These are phyloP conservation scores for Girardinichthys multiradiatus DNA, from an alignment of 2,113 vertebrate genomes.

Conservation along the genomic window DNA sequence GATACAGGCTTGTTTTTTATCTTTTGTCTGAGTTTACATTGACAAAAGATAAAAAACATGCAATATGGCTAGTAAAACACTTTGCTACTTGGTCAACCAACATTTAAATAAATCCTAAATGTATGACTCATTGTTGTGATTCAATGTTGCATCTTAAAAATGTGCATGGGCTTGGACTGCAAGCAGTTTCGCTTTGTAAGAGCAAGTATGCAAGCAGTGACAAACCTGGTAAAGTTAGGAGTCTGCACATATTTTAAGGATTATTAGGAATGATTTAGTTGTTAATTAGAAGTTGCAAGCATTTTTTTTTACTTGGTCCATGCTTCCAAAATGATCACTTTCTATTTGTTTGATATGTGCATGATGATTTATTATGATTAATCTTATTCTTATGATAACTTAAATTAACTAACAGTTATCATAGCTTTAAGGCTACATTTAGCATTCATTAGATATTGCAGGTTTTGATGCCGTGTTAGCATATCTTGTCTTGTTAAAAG, in stretches of 20 bases:
- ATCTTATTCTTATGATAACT: not conserved
- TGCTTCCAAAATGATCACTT: too few species aligned
- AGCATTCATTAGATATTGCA: not conserved
- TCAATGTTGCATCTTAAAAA: not conserved
- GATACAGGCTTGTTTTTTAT: too few species aligned
- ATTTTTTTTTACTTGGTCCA: not conserved
- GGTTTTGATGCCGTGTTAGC: not conserved
- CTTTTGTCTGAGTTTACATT: not conserved
- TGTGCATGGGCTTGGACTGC: not conserved
- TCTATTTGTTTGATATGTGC: not conserved
- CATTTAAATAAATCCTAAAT: not conserved
- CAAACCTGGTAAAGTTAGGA: too few species aligned
- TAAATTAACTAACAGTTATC: not conserved
- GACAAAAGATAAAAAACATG: not conserved
- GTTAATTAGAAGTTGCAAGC: too few species aligned
- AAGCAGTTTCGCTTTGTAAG: not conserved
- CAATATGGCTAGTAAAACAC: not conserved
- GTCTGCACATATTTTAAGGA: too few species aligned
- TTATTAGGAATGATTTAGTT: too few species aligned
- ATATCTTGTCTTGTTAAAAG: constrained; percentile 6
- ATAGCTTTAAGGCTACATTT: not conserved
- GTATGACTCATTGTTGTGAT: not conserved
- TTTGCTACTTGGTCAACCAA: not conserved
- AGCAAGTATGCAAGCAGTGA: constrained; percentile 46
- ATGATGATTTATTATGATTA: not conserved